These are phyloP conservation scores for Toxotes chatareus DNA, from an alignment of 2,113 vertebrate genomes.

Conservation along the genomic window DNA sequence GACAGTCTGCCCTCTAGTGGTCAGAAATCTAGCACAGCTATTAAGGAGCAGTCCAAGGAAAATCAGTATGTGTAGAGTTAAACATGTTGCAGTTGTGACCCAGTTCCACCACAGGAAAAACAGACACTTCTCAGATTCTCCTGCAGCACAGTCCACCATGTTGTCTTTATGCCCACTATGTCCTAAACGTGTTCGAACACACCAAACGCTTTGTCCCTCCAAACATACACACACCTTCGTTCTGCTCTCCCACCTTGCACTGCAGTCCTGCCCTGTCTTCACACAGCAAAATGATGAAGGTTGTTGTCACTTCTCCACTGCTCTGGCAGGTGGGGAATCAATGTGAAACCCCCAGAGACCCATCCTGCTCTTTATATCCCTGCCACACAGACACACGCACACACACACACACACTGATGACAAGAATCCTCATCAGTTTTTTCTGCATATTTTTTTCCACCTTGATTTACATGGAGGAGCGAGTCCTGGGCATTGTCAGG, in stretches of 20 bases:
- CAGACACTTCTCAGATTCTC: not conserved
- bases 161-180: not conserved
- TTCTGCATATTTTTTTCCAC: constrained; percentile 18
- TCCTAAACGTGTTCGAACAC: not conserved
- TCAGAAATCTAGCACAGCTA: too few relatives aligned
- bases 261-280: constrained; percentile 28
- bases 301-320: constrained; percentile 63
- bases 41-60: too few relatives aligned
- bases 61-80: too few relatives aligned
- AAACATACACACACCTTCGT: not conserved
- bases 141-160: not conserved
- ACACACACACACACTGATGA: constrained; percentile 32
- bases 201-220: not conserved
- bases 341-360: constrained; percentile 49
- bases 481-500: not conserved
- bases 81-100: not conserved
- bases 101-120: not conserved
- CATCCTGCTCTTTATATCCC: constrained; percentile 29
- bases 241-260: not conserved
- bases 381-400: constrained; percentile 25
- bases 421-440: constrained; percentile 17
- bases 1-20: too few relatives aligned
- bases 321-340: constrained; percentile 53
- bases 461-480: not conserved
- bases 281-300: constrained; percentile 62